A percentile compares a stretch with the other conserved stretches of the same genome.
phyloP scores from a whole-genome alignment of 2,797 vertebrate genomes.

The Phrynocephalus forsythii region DNA sequence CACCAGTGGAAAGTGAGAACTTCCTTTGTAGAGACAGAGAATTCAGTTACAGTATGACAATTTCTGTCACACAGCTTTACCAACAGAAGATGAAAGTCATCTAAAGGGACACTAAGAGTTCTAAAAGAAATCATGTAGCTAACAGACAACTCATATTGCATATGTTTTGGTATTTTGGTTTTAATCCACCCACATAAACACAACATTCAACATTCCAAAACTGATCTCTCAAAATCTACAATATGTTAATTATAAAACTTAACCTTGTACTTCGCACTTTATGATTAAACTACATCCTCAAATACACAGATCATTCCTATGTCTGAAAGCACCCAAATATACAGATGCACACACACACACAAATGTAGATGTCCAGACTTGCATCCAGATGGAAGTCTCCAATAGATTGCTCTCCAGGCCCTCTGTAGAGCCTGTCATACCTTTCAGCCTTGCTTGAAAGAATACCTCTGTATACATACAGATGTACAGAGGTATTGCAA shows the following conservation, averaged over 20 bases:
- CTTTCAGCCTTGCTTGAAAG: conserved; percentile 3
- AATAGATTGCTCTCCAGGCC: not conserved
- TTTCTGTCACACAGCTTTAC: not conserved
- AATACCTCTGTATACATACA: not conserved
- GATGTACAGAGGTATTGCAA: not conserved
- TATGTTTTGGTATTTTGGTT: not conserved
- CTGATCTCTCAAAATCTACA: not conserved
- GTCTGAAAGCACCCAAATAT: not conserved
- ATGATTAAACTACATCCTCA: not conserved
- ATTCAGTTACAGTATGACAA: not conserved
- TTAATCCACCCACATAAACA: not conserved
- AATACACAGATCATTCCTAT: too few relatives aligned
- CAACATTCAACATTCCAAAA: not conserved
- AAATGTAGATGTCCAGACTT: not conserved
- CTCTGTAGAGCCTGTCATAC: not conserved
- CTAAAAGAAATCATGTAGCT: not conserved
- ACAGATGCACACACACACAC: not conserved
- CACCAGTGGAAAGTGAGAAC: not conserved
- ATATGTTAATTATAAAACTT: not conserved
- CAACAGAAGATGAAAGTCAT: not conserved
- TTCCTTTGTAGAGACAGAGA: not conserved
- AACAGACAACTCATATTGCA: not conserved
- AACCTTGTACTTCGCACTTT: not conserved
- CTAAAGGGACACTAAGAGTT: not conserved
- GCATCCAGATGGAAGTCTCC: not conserved